These are phyloP conservation scores for Platyscapa corneri DNA, from an alignment of 1,140 invertebrate species.

Conservation along the genomic window DNA sequence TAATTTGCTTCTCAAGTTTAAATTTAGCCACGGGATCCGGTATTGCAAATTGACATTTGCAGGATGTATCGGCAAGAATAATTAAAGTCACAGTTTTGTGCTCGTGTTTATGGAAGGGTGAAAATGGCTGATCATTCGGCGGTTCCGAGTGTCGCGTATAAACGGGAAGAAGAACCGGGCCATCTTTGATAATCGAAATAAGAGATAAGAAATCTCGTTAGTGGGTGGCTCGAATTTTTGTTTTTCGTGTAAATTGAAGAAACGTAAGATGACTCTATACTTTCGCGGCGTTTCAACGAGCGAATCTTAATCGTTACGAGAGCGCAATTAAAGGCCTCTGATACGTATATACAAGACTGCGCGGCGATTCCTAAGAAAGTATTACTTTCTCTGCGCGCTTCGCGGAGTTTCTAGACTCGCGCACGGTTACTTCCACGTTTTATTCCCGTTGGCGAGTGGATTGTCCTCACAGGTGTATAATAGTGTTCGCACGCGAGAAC, in stretches of 20 bases:
- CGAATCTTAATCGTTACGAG: slow-evolving; percentile 58
- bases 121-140: background rate
- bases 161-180: no score
- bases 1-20: background rate
- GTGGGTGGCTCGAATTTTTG: no score
- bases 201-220: no score
- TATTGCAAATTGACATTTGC: background rate
- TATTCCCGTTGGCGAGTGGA: slow-evolving; percentile 28
- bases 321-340: slow-evolving; percentile 46
- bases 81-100: slow-evolving; percentile 37
- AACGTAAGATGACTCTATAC: background rate
- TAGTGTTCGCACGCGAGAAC: background rate
- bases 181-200: no score
- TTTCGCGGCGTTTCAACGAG: slow-evolving; percentile 31
- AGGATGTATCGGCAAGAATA: background rate
- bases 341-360: slow-evolving; percentile 22
- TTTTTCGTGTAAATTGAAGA: no score
- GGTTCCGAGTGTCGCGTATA: no score
- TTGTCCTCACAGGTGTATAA: background rate
- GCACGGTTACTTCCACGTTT: slow-evolving; percentile 16
- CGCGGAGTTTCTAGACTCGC: slow-evolving; percentile 45
- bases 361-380: slow-evolving; percentile 58
- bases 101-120: slow-evolving; percentile 10
- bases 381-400: slow-evolving; percentile 66
- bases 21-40: background rate